phyloP scores from a whole-genome alignment of 2,888 invertebrate genomes.

The Polymixis lichenea region DNA sequence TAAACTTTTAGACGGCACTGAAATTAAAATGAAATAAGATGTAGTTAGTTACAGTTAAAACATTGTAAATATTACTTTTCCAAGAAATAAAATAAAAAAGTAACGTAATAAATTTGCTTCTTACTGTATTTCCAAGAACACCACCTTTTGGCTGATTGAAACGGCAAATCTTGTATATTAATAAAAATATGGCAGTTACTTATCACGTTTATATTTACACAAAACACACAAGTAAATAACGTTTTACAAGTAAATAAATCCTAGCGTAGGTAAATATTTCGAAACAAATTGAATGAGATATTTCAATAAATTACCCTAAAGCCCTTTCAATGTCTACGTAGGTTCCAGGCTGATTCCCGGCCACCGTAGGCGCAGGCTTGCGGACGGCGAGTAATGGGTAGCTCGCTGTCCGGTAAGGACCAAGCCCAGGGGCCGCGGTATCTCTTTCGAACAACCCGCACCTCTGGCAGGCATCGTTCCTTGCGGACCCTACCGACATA shows the following conservation, averaged over 20 bases:
- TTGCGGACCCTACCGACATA: too few relatives aligned
- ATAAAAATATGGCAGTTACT: neutral
- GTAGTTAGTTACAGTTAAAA: neutral
- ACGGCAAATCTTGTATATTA: neutral
- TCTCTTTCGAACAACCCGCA: too few relatives aligned
- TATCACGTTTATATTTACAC: neutral
- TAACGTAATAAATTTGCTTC: neutral
- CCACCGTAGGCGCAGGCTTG: too few relatives aligned
- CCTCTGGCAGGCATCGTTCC: too few relatives aligned
- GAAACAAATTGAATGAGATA: neutral
- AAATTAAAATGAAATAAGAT: constrained; percentile 4
- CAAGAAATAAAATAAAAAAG: neutral
- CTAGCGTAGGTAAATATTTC: neutral
- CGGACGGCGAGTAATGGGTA: too few relatives aligned
- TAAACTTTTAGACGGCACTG: neutral
- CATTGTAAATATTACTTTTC: neutral
- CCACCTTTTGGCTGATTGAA: neutral
- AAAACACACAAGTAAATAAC: neutral
- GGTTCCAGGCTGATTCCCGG: too few relatives aligned
- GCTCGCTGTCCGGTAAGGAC: too few relatives aligned
- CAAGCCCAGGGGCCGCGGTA: too few relatives aligned
- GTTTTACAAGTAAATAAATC: neutral
- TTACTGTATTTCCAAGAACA: neutral
- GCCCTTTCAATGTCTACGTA: constrained; percentile 3
- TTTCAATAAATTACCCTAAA: constrained; percentile 13